Conservation (phyloP, 2,113 vertebrate genomes). For the Cephalopterus ornatus region DNA sequence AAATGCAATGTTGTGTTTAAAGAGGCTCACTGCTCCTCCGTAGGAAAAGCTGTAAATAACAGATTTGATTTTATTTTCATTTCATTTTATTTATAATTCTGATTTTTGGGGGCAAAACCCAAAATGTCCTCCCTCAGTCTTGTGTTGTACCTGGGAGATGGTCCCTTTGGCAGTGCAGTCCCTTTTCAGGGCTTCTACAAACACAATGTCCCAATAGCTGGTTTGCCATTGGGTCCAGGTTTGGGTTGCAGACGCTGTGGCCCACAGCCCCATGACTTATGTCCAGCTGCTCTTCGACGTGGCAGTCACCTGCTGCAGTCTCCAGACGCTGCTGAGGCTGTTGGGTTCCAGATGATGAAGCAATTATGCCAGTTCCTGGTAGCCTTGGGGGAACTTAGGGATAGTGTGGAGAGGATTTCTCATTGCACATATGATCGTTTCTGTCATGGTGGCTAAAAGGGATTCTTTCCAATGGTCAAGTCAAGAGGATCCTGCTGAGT, state of each 20-base stretch:
- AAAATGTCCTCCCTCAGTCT: neutral
- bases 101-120: neutral
- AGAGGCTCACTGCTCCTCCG: neutral
- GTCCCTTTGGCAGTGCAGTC: neutral
- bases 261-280: neutral
- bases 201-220: neutral
- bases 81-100: no score
- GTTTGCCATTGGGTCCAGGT: neutral
- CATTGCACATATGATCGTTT: accelerated
- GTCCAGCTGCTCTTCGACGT: accelerated
- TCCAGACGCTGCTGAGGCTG: neutral
- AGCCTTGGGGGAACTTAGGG: neutral
- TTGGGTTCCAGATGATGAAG: neutral
- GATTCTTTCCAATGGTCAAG: neutral
- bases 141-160: neutral
- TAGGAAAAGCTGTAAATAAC: neutral
- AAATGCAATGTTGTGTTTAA: neutral
- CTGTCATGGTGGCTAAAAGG: neutral
- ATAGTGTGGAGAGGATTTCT: neutral
- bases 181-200: neutral
- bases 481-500: neutral
- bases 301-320: neutral
- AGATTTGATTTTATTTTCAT: no score
- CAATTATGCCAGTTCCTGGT: neutral
- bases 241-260: neutral